These are phyloP conservation scores for Trinectes maculatus DNA, from an alignment of 2,113 vertebrate species.

Conservation along the genomic window DNA sequence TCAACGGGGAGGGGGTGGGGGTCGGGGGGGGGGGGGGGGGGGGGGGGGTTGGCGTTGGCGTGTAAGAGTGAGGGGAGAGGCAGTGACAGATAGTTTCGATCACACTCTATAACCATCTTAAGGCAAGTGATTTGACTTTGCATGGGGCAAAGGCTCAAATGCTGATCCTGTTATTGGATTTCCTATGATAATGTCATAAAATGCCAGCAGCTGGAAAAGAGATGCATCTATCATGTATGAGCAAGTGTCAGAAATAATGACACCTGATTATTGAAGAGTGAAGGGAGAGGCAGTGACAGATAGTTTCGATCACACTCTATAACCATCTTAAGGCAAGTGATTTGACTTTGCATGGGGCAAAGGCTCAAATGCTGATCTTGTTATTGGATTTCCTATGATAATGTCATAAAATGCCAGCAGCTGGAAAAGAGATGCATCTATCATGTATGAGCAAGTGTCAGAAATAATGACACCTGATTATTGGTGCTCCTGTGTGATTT, in stretches of 20 bases:
- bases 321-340: constrained; percentile 77
- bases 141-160: constrained; percentile 66
- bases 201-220: constrained; percentile 75
- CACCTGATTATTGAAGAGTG: constrained; percentile 74
- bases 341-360: constrained; percentile 75
- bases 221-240: constrained; percentile 73
- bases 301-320: constrained; percentile 78
- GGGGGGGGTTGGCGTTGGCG: no score
- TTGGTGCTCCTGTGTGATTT: constrained; percentile 53
- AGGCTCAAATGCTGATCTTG: constrained; percentile 70
- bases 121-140: constrained; percentile 79
- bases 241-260: constrained; percentile 74
- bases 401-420: constrained; percentile 79
- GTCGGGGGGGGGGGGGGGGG: no score
- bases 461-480: constrained; percentile 76
- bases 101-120: constrained; percentile 78
- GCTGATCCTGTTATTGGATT: constrained; percentile 81
- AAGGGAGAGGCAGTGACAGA: constrained; percentile 74
- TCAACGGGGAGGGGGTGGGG: no score
- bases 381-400: constrained; percentile 83
- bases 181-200: constrained; percentile 79
- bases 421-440: constrained; percentile 73
- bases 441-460: constrained; percentile 71
- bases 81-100: constrained; percentile 78
- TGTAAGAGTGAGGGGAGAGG: constrained; percentile 45